Evolutionary conservation across 2,888 invertebrate genomes (phyloP).

Genomic region (Epistrophella euchroma): DNA sequence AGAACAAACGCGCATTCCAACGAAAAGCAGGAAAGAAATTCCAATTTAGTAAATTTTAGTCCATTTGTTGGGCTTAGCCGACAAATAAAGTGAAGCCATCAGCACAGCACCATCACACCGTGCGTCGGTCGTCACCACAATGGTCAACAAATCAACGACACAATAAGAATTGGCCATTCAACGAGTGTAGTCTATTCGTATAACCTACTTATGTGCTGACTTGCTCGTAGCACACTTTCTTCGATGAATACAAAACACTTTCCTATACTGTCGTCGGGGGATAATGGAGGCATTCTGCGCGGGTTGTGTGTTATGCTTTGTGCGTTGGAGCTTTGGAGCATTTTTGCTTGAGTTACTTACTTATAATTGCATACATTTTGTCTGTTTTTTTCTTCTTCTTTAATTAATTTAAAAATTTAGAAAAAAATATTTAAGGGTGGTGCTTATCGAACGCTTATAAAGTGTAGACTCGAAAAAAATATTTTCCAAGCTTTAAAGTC

Average conservation of each 20-base stretch:
- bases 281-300: background rate
- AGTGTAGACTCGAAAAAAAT: no score
- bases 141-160: slow-evolving; percentile 55
- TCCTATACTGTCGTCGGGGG: slow-evolving; percentile 40
- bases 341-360: slow-evolving; percentile 53
- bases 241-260: slow-evolving; percentile 57
- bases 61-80: slow-evolving; percentile 36
- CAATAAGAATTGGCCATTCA: slow-evolving; percentile 62
- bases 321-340: slow-evolving; percentile 15
- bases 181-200: slow-evolving; percentile 55
- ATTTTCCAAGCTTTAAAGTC: no score
- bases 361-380: slow-evolving; percentile 2
- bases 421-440: no score
- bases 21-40: slow-evolving; percentile 49
- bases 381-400: slow-evolving; percentile 15
- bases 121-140: slow-evolving; percentile 30
- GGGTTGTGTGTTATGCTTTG: slow-evolving; percentile 31
- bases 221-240: slow-evolving; percentile 68
- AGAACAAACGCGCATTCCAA: slow-evolving; percentile 61
- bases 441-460: no score
- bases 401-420: background rate
- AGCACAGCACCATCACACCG: background rate
- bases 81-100: slow-evolving; percentile 41
- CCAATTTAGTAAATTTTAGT: slow-evolving; percentile 50
- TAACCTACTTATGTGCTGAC: slow-evolving; percentile 44